phyloP scores from a whole-genome alignment of 2,113 vertebrate species.

The Microtus ochrogaster region DNA sequence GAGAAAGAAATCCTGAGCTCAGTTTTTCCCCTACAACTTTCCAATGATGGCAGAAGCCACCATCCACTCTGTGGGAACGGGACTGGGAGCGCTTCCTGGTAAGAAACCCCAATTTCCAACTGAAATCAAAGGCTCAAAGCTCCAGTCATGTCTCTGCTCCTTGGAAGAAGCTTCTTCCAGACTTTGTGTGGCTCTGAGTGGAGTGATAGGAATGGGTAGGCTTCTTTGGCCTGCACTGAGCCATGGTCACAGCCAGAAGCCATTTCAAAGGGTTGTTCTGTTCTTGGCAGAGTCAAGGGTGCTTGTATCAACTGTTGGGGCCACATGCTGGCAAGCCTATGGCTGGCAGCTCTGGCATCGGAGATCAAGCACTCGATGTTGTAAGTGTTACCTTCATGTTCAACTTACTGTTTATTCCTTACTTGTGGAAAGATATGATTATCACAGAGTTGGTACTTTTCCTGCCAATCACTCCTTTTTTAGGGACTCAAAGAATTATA shows the following conservation, averaged over 20 bases:
- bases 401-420: not conserved
- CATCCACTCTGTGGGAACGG: not conserved
- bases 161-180: not conserved
- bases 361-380: not conserved
- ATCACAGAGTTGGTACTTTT: constrained; percentile 23
- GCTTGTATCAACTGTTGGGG: not conserved
- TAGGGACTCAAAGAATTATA: constrained; percentile 11
- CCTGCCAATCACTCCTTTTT: not conserved
- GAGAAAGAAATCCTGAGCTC: constrained; percentile 22
- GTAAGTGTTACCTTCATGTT: not conserved
- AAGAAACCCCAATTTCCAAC: not conserved
- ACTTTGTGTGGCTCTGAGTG: not conserved
- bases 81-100: not conserved
- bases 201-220: not conserved
- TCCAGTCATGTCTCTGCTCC: not conserved
- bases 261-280: constrained; percentile 15
- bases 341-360: not conserved
- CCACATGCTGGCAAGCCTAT: not conserved
- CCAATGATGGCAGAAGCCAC: not conserved
- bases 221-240: not conserved
- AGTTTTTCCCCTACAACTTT: not conserved
- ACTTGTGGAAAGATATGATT: constrained; percentile 5
- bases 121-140: not conserved
- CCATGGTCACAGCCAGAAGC: constrained; percentile 38
- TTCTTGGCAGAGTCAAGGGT: constrained; percentile 30